Evolutionary conservation across 2,888 invertebrate genomes (phyloP).

Genomic region (Megastigmus dorsalis): DNA sequence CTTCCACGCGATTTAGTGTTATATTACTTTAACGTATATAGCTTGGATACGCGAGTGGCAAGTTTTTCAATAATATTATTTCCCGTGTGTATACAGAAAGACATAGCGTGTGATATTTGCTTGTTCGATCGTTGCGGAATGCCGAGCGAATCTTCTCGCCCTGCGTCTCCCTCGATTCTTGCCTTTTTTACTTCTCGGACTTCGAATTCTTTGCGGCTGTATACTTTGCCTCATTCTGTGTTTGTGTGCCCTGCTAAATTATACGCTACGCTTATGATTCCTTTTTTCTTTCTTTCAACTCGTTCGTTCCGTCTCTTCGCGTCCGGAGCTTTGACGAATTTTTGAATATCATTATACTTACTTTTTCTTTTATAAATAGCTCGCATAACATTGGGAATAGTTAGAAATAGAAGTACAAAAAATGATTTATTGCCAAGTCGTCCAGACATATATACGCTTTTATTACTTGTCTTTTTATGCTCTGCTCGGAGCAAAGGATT

Average conservation of each 20-base stretch:
- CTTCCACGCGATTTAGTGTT: not conserved
- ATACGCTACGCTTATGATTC: not conserved
- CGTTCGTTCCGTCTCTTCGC: not conserved
- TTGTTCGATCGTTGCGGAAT: conserved; percentile 22
- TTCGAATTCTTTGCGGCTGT: conserved; percentile 9
- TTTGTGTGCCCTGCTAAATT: not conserved
- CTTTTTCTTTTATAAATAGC: no score
- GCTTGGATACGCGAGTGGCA: not conserved
- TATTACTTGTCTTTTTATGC: not conserved
- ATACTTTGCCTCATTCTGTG: conserved; percentile 4
- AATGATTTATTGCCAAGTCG: no score
- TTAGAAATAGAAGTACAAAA: no score
- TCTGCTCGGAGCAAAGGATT: not conserved
- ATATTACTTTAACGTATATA: not conserved
- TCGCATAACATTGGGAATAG: no score
- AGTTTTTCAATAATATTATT: no score
- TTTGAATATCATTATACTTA: no score
- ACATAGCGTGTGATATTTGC: no score
- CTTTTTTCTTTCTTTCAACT: not conserved
- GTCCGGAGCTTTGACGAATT: no score
- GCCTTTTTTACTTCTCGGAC: not conserved
- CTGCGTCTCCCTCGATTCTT: not conserved
- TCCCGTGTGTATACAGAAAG: no score
- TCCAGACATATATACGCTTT: no score
- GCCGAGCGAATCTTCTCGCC: conserved; percentile 22